Base-by-base conservation (phyloP, 2,113 vertebrate species). In the Budorcas taxicolor region DNA sequence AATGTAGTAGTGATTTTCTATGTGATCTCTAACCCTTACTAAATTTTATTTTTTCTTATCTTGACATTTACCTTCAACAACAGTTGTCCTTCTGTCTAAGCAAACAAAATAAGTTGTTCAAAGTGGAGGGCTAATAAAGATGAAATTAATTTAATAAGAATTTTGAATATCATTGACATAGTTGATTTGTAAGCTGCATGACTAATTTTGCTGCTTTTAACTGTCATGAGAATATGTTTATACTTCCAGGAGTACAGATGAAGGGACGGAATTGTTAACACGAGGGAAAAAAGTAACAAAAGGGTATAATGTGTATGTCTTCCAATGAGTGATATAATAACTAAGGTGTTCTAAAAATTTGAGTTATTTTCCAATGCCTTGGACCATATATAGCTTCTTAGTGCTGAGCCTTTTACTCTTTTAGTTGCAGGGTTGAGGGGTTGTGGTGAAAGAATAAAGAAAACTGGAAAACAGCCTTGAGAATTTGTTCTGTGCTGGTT, bases 161-260 rank as follows among this genome's bases (percentile, higher is more conserved):
- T 97, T 97, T 96, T 82, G 31, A 97, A 97, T 88, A 96, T 94
- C 47, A 33, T 92, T 96, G 94, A 95, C 96, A 85, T 96, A 50
- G 64, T 97, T 98, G 93, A 98, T 98, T 98, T 97, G 87, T 97
- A 98, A 98, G 97, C 91, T 78, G 43, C 47, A 36, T 71, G 95
- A 89, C 97, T 98, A 98, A 98, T 98, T 98, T 94, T 80, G 3
- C 97, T 98, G 92, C 98, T 98, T 98, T 98, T 97, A 97, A 97
- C 86, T 96, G 91, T 97, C 91, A 95, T 93, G 93, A 98, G 97
- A 98, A 67, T 96, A 95, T 97, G 31, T 98, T 99, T 98, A 97
- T 90, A 97, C 96, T 89, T 98, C 94, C 80, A 98, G 93, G 91
- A 90, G 92, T 52, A 97, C 64, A 98, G 97, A 97, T 74, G 94